These are phyloP conservation scores for Phalacrocorax aristotelis DNA, from an alignment of 2,113 vertebrate species.

Conservation along the genomic window DNA sequence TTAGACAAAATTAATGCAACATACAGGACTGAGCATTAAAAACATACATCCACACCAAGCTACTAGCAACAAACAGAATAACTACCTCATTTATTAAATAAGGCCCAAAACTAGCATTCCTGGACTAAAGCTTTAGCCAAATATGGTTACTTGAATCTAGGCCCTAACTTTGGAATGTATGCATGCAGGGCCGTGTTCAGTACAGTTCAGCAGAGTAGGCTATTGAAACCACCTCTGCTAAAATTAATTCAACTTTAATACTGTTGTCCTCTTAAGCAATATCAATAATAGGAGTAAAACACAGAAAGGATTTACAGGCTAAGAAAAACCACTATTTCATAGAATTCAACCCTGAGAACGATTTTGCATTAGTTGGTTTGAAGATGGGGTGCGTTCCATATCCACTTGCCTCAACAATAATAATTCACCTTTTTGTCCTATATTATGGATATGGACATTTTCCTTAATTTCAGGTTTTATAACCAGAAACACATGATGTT, in stretches of 20 bases:
- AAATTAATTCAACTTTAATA: not conserved
- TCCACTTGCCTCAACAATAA: not conserved
- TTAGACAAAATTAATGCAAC: not conserved
- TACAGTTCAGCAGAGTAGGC: not conserved
- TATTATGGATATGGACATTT: not conserved
- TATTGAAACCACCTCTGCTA: not conserved
- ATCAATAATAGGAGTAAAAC: not conserved
- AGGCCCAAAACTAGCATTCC: not conserved
- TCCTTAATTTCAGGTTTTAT: not conserved
- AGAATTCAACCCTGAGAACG: not conserved
- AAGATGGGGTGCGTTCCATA: not conserved
- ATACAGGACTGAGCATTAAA: not conserved
- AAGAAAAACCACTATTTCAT: not conserved
- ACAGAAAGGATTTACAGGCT: not conserved
- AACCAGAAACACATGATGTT: not conserved
- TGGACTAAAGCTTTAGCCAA: not conserved
- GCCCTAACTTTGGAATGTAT: not conserved
- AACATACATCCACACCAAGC: not conserved
- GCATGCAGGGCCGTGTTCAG: not conserved
- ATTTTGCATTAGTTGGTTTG: not conserved
- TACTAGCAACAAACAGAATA: not conserved
- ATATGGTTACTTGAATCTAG: not conserved
- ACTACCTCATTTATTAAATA: not conserved
- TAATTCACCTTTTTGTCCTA: not conserved
- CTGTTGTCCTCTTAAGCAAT: not conserved